Percentiles rank a stretch among this genome's conserved stretches.
Conservation (phyloP, 2,797 vertebrate genomes). For the Naso thynnoides region DNA sequence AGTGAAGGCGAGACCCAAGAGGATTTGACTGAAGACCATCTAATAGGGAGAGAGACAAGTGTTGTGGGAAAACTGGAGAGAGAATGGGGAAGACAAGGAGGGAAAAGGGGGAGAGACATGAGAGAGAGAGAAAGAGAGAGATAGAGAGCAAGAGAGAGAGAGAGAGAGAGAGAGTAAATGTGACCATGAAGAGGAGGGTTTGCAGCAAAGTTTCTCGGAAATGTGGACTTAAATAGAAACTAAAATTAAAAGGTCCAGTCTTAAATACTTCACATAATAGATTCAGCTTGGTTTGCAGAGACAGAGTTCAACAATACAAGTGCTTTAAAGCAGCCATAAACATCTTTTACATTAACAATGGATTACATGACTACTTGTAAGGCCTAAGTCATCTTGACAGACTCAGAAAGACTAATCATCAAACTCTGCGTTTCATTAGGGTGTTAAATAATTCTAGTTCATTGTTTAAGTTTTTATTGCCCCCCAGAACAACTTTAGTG, state of each 20-base stretch:
- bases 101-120: neutral
- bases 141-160: neutral
- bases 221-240: no score
- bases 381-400: neutral
- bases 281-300: neutral
- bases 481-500: neutral
- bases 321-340: neutral
- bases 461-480: neutral
- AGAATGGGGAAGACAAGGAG: neutral
- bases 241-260: no score
- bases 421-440: neutral
- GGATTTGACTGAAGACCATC: constrained; percentile 27
- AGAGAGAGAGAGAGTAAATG: no score
- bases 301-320: neutral
- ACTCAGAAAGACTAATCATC: neutral
- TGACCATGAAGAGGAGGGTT: no score
- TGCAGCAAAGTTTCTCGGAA: no score
- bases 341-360: neutral
- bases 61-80: constrained; percentile 12
- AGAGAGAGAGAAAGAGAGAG: neutral
- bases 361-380: neutral
- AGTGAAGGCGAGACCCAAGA: constrained; percentile 20
- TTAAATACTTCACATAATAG: neutral
- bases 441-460: no score
- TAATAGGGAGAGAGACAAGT: constrained; percentile 9